Conservation (phyloP, 2,797 vertebrate species). For the Acanthornis magna region DNA sequence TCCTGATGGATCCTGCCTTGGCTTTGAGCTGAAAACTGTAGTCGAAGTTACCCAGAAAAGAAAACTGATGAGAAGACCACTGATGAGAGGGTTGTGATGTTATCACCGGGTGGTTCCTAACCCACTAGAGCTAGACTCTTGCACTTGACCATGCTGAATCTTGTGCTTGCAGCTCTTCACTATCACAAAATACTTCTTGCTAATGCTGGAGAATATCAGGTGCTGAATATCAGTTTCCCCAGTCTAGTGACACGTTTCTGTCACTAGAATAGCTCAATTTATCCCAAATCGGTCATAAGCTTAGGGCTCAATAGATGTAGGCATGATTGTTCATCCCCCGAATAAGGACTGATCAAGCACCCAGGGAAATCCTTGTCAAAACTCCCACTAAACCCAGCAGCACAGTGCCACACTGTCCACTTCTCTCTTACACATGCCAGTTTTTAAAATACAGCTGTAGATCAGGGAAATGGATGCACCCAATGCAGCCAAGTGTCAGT, state of each 20-base stretch:
- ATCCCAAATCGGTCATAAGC: too few species aligned
- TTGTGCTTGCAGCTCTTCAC: neutral
- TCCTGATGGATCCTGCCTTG: neutral
- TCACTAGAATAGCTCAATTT: too few species aligned
- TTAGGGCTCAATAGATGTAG: neutral
- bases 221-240: neutral
- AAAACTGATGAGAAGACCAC: neutral
- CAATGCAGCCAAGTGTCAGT: neutral
- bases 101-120: neutral
- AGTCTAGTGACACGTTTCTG: neutral
- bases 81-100: neutral
- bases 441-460: neutral
- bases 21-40: neutral
- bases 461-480: neutral
- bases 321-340: neutral
- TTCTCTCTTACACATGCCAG: rapidly evolving
- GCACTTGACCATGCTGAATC: neutral
- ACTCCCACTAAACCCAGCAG: neutral
- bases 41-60: neutral
- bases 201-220: neutral
- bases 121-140: neutral
- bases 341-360: neutral
- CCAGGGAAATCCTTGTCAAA: neutral
- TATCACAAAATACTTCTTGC: neutral
- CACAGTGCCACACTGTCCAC: neutral